Base-by-base conservation (phyloP, 2,113 vertebrate species). In the Alosa alosa region DNA sequence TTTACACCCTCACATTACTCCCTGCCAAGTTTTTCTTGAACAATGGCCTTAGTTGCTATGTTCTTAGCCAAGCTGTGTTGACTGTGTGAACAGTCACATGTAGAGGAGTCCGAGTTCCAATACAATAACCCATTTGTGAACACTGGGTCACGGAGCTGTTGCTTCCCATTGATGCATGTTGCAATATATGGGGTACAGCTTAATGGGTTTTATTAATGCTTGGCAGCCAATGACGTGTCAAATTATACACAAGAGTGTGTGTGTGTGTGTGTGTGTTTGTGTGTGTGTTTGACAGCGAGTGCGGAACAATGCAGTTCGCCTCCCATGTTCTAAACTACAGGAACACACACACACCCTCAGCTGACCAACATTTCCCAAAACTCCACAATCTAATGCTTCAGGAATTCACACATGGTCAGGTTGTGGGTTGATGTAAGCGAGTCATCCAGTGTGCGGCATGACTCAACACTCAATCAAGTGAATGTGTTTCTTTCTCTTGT, bases 291-390 rank as follows among this genome's bases (percentile, higher is more conserved):
- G 10, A 72, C 31, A 72, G 20, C 2, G 6, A 31, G n/a, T 72
- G n/a, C 39, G 31, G 25, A 78, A 39, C 36, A 78, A 78, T 39
- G 36, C 72, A 39, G 31, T 39, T 13, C 36, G 1, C 72, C 72
- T 78, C 25, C 72, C 15, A 15, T 78, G 72, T 78, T 78, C 25
- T 11, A 78, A 39, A 39, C 25, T 78, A n/a, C 39, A 84, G 18
- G 57, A 45, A 84, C 10, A 68, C 75, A 84, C 75, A 84, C 83
- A 81, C 4, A 75, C 0, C 88, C 72, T 78, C 90, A 92, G 89
- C 88, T 91, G 90, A 90, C 87, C 81, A 11, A 68, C 57, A 84
- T 84, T 84, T 84, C 55, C 39, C 83, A 84, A 45, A 44, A 83
- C 55, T 64, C 68, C 1, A 11, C 72, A 78, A 36, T 78, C 72